phyloP scores from a whole-genome alignment of 2,797 vertebrate species.

The Mus spretus region DNA sequence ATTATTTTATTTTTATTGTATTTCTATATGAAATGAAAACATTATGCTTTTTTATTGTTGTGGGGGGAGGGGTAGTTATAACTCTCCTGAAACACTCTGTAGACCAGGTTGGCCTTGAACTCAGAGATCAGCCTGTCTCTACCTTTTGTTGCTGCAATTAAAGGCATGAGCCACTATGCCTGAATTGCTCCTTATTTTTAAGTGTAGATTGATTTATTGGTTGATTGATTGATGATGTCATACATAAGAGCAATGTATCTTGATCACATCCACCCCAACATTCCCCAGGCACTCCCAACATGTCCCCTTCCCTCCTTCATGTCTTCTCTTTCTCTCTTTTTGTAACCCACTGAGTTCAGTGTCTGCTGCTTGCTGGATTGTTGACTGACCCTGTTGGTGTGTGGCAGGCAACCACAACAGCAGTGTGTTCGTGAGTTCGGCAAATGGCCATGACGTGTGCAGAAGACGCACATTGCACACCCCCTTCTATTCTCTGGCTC shows the following conservation, averaged over 20 bases:
- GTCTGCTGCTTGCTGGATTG: neutral
- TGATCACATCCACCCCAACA: neutral
- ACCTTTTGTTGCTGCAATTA: neutral
- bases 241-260: neutral
- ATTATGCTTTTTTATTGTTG: neutral
- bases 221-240: neutral
- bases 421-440: neutral
- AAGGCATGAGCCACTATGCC: neutral
- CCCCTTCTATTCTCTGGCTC: neutral
- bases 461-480: too few species aligned
- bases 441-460: neutral
- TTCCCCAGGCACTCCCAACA: neutral
- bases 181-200: neutral
- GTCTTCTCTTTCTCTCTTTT: too few species aligned
- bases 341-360: neutral
- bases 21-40: conserved; percentile 38
- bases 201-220: too few species aligned
- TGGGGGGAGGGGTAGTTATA: neutral
- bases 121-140: neutral
- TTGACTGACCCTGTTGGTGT: neutral
- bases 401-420: neutral
- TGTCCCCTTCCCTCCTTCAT: neutral
- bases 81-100: neutral
- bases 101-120: neutral
- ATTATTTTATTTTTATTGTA: conserved; percentile 15